phyloP scores from a whole-genome alignment of 37 sponge, comb jelly and placozoan genomes.

The Diacarnus erythraeanus region DNA sequence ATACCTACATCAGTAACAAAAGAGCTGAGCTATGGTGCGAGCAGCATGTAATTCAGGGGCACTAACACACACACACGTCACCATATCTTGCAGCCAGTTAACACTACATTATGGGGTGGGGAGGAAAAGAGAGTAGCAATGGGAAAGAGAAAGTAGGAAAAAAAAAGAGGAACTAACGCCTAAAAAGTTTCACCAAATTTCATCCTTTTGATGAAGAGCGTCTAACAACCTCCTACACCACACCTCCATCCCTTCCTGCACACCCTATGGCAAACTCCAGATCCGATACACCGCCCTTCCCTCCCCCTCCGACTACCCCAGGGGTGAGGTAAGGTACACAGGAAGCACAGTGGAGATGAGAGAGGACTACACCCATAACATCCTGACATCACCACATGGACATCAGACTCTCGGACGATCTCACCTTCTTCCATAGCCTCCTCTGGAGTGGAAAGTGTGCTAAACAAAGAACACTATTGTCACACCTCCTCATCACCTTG shows the following conservation, averaged over 20 bases:
- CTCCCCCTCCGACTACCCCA: neutral
- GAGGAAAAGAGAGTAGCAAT: too few species aligned
- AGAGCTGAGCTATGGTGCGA: slow-evolving; percentile 14
- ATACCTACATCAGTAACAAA: slow-evolving; percentile 2
- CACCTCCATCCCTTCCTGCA: slow-evolving; percentile 17
- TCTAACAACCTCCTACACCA: slow-evolving; percentile 8
- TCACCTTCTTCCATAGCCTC: slow-evolving; percentile 45
- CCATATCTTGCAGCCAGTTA: slow-evolving; percentile 26
- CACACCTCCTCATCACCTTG: too few species aligned
- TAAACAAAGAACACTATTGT: too few species aligned
- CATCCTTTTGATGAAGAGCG: too few species aligned
- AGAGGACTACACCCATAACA: slow-evolving; percentile 20
- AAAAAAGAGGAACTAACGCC: too few species aligned
- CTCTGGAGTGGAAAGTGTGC: too few species aligned
- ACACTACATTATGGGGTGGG: too few species aligned
- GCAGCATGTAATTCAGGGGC: slow-evolving; percentile 34
- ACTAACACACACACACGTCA: slow-evolving; percentile 21
- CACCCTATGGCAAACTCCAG: slow-evolving; percentile 19
- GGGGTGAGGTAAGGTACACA: slow-evolving; percentile 16
- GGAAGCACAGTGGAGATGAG: slow-evolving; percentile 23
- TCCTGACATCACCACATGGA: neutral
- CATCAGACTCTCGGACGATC: slow-evolving; percentile 12
- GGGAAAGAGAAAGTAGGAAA: too few species aligned
- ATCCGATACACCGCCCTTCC: neutral
- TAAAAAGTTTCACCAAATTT: slow-evolving; percentile 11